Evolutionary conservation across 2,113 vertebrate genomes (phyloP).

Genomic region (Gobiocypris rarus): DNA sequence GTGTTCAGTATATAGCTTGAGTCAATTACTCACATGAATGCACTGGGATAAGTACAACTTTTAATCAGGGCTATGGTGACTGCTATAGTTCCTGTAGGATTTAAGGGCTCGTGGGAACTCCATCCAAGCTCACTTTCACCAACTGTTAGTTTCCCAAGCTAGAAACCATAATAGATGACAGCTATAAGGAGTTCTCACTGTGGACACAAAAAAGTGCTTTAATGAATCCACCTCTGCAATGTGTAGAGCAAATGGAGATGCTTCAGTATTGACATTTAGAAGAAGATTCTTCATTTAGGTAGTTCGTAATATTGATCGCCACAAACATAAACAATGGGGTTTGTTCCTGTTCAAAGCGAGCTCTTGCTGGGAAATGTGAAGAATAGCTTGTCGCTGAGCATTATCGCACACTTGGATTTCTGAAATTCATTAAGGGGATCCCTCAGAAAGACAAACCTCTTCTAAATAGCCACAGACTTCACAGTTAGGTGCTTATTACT

Average conservation of each 20-base stretch:
- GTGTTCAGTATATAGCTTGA: neutral
- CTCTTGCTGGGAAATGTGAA: conserved; percentile 16
- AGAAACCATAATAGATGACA: neutral
- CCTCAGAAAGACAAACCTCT: conserved; percentile 17
- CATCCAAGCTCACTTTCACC: conserved; percentile 28
- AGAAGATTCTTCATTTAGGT: conserved; percentile 40
- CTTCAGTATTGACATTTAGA: conserved; percentile 14
- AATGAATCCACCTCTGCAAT: conserved; percentile 3
- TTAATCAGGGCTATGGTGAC: conserved; percentile 52
- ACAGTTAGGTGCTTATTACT: conserved; percentile 50
- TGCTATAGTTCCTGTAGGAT: conserved; percentile 41
- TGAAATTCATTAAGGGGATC: conserved; percentile 43
- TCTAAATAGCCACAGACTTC: conserved; percentile 17
- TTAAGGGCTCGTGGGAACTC: conserved; percentile 42
- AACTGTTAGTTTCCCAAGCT: conserved; percentile 40
- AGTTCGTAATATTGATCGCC: conserved; percentile 21
- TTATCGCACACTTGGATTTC: neutral
- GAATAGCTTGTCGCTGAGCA: conserved; percentile 16
- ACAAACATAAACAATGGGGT: conserved; percentile 26
- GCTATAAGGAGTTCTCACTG: conserved; percentile 18
- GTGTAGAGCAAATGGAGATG: conserved; percentile 35
- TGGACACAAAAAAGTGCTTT: conserved; percentile 3
- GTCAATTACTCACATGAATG: conserved; percentile 14
- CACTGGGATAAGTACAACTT: conserved; percentile 30
- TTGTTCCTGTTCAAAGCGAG: conserved; percentile 13